Evolutionary conservation across 1,140 invertebrate species (phyloP).

Genomic region (Drosophila ogumai): DNA sequence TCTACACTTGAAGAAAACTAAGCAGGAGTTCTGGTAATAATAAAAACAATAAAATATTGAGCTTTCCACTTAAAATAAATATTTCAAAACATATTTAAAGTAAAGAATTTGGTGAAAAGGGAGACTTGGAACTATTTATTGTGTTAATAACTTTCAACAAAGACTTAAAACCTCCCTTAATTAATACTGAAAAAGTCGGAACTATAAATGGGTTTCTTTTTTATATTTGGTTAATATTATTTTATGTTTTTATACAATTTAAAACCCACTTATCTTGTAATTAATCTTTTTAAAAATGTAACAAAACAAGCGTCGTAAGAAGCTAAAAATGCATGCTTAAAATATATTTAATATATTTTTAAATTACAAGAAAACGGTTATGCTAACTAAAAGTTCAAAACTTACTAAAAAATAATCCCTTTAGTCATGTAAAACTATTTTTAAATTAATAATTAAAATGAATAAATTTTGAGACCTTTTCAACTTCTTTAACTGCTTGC

Average conservation of each 20-base stretch:
- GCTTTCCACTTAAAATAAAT: neutral
- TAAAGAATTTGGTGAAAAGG: neutral
- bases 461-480: neutral
- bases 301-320: neutral
- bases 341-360: neutral
- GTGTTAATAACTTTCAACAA: neutral
- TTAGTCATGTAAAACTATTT: too few species aligned
- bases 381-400: neutral
- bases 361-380: neutral
- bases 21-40: too few species aligned
- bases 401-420: neutral
- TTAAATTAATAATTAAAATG: neutral
- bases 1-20: slow-evolving; percentile 2
- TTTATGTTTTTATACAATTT: neutral
- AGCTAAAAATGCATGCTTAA: neutral
- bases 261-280: neutral
- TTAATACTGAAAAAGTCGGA: neutral
- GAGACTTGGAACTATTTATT: too few species aligned
- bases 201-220: neutral
- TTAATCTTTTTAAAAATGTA: neutral
- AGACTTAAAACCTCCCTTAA: neutral
- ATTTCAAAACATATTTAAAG: neutral
- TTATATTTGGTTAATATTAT: neutral
- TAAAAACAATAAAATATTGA: neutral
- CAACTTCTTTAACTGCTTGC: neutral